Evolutionary conservation across 2,888 invertebrate genomes (phyloP).

Genomic region (Isoperla grammatica): DNA sequence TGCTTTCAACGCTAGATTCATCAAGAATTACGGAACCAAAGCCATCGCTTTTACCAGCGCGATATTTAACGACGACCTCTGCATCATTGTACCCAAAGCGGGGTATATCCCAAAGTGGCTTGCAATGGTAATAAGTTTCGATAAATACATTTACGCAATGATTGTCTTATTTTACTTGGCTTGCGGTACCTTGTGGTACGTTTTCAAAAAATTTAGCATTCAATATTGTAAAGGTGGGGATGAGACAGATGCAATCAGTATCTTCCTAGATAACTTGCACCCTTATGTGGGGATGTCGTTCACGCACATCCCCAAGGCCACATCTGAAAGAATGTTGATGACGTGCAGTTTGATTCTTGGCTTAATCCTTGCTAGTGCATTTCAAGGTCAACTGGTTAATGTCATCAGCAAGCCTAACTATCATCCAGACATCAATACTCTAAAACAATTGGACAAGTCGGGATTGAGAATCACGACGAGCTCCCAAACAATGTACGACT

Average conservation of each 20-base stretch:
- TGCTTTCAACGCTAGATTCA: constrained; percentile 44
- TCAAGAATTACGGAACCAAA: constrained; percentile 40
- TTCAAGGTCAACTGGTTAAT: constrained; percentile 45
- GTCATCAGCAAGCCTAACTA: constrained; percentile 43
- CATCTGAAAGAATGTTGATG: constrained; percentile 42
- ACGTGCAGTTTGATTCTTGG: constrained; percentile 40
- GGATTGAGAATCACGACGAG: constrained; percentile 41
- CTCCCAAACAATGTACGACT: constrained; percentile 34
- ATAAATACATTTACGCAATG: neutral
- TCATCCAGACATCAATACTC: constrained; percentile 44
- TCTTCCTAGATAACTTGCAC: constrained; percentile 39
- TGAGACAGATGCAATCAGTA: neutral
- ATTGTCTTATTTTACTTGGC: neutral
- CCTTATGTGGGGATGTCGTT: constrained; percentile 42
- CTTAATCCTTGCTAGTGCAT: constrained; percentile 42
- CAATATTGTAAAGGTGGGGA: no score
- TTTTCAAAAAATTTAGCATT: neutral
- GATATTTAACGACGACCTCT: constrained; percentile 42
- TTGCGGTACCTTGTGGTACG: neutral
- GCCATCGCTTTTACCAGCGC: constrained; percentile 42
- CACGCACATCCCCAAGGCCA: constrained; percentile 39
- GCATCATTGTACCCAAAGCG: constrained; percentile 45
- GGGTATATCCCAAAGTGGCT: constrained; percentile 44
- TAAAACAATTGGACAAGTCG: constrained; percentile 43
- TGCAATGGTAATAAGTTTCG: constrained; percentile 33